Evolutionary conservation across 1,140 invertebrate genomes (phyloP).

Genomic region (Microplitis mediator): DNA sequence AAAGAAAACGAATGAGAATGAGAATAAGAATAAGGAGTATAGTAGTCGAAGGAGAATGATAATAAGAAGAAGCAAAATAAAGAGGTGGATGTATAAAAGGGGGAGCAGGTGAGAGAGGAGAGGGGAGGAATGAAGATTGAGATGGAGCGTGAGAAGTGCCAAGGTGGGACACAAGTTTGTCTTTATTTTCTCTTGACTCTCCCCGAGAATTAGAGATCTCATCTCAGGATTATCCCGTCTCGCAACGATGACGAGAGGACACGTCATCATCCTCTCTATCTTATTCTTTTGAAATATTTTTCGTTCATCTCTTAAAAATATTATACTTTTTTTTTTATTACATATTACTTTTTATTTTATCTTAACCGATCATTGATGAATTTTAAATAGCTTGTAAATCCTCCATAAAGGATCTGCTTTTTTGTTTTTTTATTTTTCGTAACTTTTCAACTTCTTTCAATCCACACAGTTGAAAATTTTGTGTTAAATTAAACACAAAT

Average conservation of each 20-base stretch:
- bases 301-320: neutral
- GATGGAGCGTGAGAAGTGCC: conserved; percentile 33
- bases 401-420: too few species aligned
- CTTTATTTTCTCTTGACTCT: conserved; percentile 49
- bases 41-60: conserved; percentile 13
- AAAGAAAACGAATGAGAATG: conserved; percentile 15
- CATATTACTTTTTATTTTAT: too few species aligned
- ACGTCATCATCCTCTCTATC: conserved; percentile 1
- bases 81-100: conserved; percentile 20
- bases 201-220: conserved; percentile 1
- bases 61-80: conserved; percentile 31
- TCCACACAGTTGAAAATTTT: too few species aligned
- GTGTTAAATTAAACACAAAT: too few species aligned
- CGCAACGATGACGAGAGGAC: conserved; percentile 17
- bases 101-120: too few species aligned
- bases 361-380: too few species aligned
- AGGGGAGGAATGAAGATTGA: neutral
- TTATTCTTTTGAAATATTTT: conserved; percentile 1
- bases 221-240: conserved; percentile 25
- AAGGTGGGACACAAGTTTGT: conserved; percentile 44
- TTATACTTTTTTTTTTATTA: neutral
- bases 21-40: conserved; percentile 22
- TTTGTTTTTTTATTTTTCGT: too few species aligned
- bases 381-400: too few species aligned
- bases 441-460: too few species aligned